Conservation (phyloP, 2,113 vertebrate genomes). For the Rhizomys pruinosus region DNA sequence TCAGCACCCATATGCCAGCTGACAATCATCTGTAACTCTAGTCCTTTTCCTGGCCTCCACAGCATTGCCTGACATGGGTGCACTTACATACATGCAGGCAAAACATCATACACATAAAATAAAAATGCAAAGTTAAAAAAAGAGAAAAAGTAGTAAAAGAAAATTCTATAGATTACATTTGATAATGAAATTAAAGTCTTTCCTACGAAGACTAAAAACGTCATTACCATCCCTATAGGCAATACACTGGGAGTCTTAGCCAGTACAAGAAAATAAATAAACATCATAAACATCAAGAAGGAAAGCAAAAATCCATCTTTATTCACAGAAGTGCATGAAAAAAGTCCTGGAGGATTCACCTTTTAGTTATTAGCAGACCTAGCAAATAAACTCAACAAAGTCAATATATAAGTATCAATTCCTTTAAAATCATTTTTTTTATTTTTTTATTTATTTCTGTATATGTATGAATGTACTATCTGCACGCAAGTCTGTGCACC, state of each 20-base stretch:
- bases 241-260: constrained; percentile 25
- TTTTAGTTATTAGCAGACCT: constrained; percentile 32
- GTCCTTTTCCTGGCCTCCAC: too few species aligned
- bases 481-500: too few species aligned
- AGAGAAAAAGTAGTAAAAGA: background rate
- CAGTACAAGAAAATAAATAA: constrained; percentile 51
- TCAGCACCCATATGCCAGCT: too few species aligned
- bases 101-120: background rate
- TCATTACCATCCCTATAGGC: background rate
- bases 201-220: background rate
- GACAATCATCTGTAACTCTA: too few species aligned
- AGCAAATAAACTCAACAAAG: constrained; percentile 58
- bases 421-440: too few species aligned
- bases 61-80: background rate
- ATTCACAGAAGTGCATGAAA: constrained; percentile 56
- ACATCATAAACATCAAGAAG: constrained; percentile 66
- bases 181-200: background rate
- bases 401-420: constrained; percentile 58
- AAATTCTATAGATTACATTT: background rate
- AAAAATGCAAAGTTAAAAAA: background rate
- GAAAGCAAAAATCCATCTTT: constrained; percentile 58
- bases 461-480: too few species aligned
- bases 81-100: background rate
- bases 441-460: too few species aligned
- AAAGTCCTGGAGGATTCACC: constrained; percentile 46